These are phyloP conservation scores for Hydropsyche betteni DNA, from an alignment of 2,888 invertebrate genomes.

Conservation along the genomic window DNA sequence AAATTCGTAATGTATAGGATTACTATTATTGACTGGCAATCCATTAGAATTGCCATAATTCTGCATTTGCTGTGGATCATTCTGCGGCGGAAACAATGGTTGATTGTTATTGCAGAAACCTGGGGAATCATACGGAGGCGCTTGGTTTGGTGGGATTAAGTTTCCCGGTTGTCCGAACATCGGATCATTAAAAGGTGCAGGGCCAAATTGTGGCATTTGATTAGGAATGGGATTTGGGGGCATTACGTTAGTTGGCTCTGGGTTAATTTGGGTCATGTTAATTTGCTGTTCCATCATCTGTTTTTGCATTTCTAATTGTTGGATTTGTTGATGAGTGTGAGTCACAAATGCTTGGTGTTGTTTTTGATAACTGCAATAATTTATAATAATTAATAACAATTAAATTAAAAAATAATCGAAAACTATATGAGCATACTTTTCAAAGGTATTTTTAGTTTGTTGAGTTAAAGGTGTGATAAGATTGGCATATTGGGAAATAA, in stretches of 20 bases:
- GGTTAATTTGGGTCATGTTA: slow-evolving; percentile 58
- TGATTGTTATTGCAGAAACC: slow-evolving; percentile 55
- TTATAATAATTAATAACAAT: not conserved
- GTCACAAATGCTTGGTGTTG: slow-evolving; percentile 96
- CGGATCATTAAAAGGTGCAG: slow-evolving; percentile 48
- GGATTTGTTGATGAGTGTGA: slow-evolving; percentile 90
- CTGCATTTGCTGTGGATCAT: slow-evolving; percentile 52
- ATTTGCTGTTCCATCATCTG: slow-evolving; percentile 70
- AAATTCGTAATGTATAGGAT: slow-evolving; percentile 61
- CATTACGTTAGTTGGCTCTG: slow-evolving; percentile 54
- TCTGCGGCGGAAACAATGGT: slow-evolving; percentile 55
- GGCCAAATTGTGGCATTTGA: slow-evolving; percentile 44
- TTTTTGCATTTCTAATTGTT: slow-evolving; percentile 83
- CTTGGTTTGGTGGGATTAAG: slow-evolving; percentile 55
- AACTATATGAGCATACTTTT: slow-evolving; percentile 65
- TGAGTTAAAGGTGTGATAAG: slow-evolving; percentile 80
- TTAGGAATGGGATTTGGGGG: slow-evolving; percentile 50
- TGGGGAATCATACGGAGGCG: slow-evolving; percentile 55
- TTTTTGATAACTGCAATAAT: slow-evolving; percentile 75
- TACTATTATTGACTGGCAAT: slow-evolving; percentile 63
- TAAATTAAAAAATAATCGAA: not conserved
- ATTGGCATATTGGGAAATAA: slow-evolving; percentile 82
- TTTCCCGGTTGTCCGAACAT: slow-evolving; percentile 56
- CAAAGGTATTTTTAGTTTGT: slow-evolving; percentile 84
- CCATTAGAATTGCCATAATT: slow-evolving; percentile 52